Base-by-base conservation (phyloP, 2,797 vertebrate species). In the Echiichthys vipera region DNA sequence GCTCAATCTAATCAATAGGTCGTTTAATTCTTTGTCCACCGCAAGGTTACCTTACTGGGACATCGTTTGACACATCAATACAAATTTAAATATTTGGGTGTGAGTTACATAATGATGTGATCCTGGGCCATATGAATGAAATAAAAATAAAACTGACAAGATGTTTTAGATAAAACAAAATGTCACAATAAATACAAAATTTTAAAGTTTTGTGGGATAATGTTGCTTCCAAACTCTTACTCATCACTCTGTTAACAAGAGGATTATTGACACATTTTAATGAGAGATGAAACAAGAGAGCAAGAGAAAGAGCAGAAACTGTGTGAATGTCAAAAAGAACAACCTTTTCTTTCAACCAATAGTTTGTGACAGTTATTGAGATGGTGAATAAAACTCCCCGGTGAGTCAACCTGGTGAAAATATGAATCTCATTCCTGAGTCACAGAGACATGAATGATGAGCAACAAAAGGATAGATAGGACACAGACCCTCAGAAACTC, bases 351-450 rank as follows among this genome's bases (percentile, higher is more conserved):
- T 68, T 32, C 8, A 2, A 56, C 24, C 43, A 46, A 24, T 18
- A 20, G 5, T 51, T 78, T 32, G 17, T 67, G 58, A 77, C 47
- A 59, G 57, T 29, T 78, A 63, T 46, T 49, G 66, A 83, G 43
- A 73, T 54, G 42, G 27, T 40, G 77, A 81, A 71, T 62, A 72
- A 77, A 73, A 5, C 2, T 2, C 34, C 27, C 15, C 27, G 27
- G 64, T 86, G 88, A 87, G 75, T 87, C 74, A 85, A 47, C 46
- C 7, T 45, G 56, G 14, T 57, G 56, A 62, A 67, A 49, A 71
- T 66, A 37, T 51, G 67, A 71, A 62, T 57, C 45, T 51, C 40
- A 45, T 36, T 63, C 55, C 54, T 65, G 70, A 85, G 80, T 84
- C 61, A 83, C 25, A 22, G 22, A 72, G 66, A 72, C 51, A 64